Conservation (phyloP, 1,140 invertebrate genomes). For the Amyelois transitella region DNA sequence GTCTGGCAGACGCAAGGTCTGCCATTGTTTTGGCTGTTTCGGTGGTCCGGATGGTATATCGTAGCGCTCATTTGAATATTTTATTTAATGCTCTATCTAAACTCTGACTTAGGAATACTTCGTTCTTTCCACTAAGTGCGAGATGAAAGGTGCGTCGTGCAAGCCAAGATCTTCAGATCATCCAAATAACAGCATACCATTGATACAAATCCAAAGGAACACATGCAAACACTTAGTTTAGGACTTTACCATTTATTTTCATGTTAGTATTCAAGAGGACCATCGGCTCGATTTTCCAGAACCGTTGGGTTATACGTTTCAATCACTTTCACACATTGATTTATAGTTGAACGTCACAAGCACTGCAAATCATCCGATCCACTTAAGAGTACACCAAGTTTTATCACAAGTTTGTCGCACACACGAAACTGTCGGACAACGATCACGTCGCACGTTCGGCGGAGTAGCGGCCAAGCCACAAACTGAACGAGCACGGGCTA, state of each 20-base stretch:
- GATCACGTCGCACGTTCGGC: conserved; percentile 21
- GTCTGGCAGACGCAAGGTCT: conserved; percentile 50
- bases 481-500: conserved; percentile 26
- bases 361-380: conserved; percentile 56
- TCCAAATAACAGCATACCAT: conserved; percentile 41
- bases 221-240: conserved; percentile 53
- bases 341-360: conserved; percentile 46
- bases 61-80: conserved; percentile 32
- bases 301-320: conserved; percentile 23
- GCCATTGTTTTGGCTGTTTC: conserved; percentile 61
- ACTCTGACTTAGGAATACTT: conserved; percentile 19
- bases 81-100: conserved; percentile 29
- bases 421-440: conserved; percentile 17
- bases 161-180: conserved; percentile 65
- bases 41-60: conserved; percentile 47
- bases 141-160: conserved; percentile 43
- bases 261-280: conserved; percentile 71
- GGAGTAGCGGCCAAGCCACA: conserved; percentile 24
- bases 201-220: conserved; percentile 34
- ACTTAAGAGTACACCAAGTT: conserved; percentile 50
- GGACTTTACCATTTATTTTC: conserved; percentile 71
- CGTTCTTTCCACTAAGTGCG: conserved; percentile 9
- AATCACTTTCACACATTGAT: conserved; percentile 51
- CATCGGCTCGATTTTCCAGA: conserved; percentile 56
- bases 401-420: conserved; percentile 41